Evolutionary conservation across 2,113 vertebrate species (phyloP), one percentile per base, ranked within the genome.

Genomic region (Scytalopus superciliaris): DNA sequence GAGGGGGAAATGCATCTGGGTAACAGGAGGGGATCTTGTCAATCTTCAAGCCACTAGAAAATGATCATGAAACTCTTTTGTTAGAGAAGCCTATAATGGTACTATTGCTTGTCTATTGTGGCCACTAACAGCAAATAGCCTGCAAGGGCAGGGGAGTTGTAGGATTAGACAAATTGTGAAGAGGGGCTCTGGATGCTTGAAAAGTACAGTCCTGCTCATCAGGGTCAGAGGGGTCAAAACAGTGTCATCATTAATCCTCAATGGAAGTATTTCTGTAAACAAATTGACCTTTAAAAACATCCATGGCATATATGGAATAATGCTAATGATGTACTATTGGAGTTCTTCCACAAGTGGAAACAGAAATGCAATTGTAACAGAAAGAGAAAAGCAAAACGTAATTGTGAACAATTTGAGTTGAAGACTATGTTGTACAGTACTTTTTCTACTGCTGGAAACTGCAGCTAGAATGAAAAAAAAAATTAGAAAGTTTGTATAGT

Each of bases 1-100:
- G 94, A 96, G 95, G 91, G 63, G 90, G 70, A 95, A 97, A 98
- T 97, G 97, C 96, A 96, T 97, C 97, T 96, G 94, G 92, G 97
- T 97, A 98, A 98, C 96, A 98, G 98, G 96, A 98, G 97, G 97
- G 97, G 97, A 97, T 97, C 97, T 96, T 98, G 97, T 98, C 98
- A 98, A 95, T 98, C 98, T 97, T 96, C 97, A 98, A 98, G 96
- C 96, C 91, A 89, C 97, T 98, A 97, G 97, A 97, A 98, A 98
- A 97, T 97, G 97, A 97, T 97, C 97, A 88, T 90, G 95, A 90
- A 98, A 97, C 96, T 90, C 97, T 98, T 98, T 98, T 98, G 97
- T 98, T 97, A 96, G 94, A 75, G 96, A 95, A 97, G 97, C 95
- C 96, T 97, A 95, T 98, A 98, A 98, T 97, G 97, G 97, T 95